These are phyloP conservation scores for Lasius platythorax DNA, from an alignment of 2,888 invertebrate species.

Conservation along the genomic window DNA sequence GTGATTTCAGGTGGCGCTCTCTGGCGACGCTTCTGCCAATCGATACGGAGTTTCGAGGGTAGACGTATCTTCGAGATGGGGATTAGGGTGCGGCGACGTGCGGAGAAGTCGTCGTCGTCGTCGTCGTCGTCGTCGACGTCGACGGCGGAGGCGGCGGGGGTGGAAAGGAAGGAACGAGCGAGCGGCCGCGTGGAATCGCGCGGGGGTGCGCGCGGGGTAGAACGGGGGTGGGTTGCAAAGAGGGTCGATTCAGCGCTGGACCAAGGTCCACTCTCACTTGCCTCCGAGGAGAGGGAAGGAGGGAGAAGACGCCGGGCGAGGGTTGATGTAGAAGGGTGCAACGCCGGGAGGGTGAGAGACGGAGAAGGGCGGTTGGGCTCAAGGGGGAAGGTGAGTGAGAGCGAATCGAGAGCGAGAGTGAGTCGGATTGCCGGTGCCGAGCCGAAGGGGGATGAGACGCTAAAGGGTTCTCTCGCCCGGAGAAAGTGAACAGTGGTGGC, in stretches of 20 bases:
- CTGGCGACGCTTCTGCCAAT: constrained; percentile 82
- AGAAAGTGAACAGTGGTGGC: constrained; percentile 85
- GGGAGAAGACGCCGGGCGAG: constrained; percentile 67
- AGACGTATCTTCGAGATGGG: constrained; percentile 83
- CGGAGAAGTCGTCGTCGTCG: constrained; percentile 71
- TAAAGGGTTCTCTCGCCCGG: constrained; percentile 83
- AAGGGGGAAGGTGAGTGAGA: constrained; percentile 76
- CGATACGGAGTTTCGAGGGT: constrained; percentile 81
- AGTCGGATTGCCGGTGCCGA: constrained; percentile 79
- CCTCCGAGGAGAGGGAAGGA: constrained; percentile 66
- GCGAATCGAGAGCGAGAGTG: constrained; percentile 84
- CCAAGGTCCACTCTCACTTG: constrained; percentile 85
- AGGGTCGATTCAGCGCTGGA: constrained; percentile 85
- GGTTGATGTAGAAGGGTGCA: constrained; percentile 66
- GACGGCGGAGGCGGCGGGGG: constrained; percentile 70
- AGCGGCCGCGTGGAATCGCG: constrained; percentile 66
- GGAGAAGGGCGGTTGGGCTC: constrained; percentile 56
- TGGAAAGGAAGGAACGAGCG: constrained; percentile 64
- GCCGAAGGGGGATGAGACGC: constrained; percentile 82
- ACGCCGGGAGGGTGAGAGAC: constrained; percentile 59
- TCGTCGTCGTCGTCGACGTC: constrained; percentile 72
- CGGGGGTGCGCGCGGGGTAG: constrained; percentile 65
- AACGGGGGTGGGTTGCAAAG: constrained; percentile 80
- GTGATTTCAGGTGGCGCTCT: constrained; percentile 79
- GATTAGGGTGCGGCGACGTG: constrained; percentile 85